Percentiles rank a stretch among this genome's conserved stretches.
Evolutionary conservation across 2,113 vertebrate genomes (phyloP).

Genomic region (Paedocypris sp.): DNA sequence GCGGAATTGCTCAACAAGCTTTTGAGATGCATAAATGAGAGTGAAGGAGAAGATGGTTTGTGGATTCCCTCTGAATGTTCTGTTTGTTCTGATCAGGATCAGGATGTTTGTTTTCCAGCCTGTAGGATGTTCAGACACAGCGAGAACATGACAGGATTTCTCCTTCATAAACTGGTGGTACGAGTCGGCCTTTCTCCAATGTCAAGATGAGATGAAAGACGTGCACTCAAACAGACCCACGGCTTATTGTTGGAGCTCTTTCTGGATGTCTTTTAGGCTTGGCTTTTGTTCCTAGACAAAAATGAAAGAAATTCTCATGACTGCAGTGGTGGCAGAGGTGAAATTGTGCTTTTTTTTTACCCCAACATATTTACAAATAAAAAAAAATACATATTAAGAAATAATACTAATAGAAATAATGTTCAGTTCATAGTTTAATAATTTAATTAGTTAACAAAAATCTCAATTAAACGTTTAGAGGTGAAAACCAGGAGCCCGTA

Average conservation of each 20-base stretch:
- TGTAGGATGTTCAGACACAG: constrained; percentile 14
- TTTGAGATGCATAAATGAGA: neutral
- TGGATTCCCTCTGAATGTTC: neutral
- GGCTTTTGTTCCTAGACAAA: neutral
- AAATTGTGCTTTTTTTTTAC: neutral
- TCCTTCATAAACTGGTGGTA: constrained; percentile 3
- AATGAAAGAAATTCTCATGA: neutral
- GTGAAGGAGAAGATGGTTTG: neutral
- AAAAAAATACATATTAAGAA: neutral
- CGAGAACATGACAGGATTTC: neutral
- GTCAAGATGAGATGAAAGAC: neutral
- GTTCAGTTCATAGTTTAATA: no score
- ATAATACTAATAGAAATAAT: neutral
- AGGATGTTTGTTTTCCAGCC: constrained; percentile 7
- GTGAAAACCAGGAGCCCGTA: neutral
- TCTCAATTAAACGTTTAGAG: neutral
- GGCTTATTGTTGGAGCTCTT: neutral
- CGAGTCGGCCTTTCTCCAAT: neutral
- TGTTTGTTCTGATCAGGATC: neutral
- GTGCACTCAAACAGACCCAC: neutral
- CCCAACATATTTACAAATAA: neutral
- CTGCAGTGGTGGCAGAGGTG: neutral
- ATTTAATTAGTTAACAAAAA: neutral
- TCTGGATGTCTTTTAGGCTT: neutral
- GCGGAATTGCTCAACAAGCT: neutral